phyloP scores from a whole-genome alignment of 2,113 vertebrate species.

The Varanus komodoensis region DNA sequence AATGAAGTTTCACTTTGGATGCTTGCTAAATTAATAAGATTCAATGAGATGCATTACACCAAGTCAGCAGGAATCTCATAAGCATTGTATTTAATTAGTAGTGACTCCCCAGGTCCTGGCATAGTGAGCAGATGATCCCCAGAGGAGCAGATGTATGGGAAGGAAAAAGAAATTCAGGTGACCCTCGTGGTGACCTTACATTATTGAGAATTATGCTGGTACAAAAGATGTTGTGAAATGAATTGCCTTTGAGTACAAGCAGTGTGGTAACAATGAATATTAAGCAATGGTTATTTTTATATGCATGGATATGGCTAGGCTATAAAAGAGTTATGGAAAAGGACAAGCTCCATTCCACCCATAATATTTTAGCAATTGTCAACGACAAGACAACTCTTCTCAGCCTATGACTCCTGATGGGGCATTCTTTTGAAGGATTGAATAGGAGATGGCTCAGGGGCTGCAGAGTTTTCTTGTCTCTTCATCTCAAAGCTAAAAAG shows the following conservation, averaged over 20 bases:
- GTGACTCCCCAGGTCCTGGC: neutral
- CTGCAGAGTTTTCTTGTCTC: neutral
- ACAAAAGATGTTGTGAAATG: constrained; percentile 9
- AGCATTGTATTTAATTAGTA: constrained; percentile 31
- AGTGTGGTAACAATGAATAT: neutral
- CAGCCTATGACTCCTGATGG: neutral
- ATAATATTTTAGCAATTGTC: neutral
- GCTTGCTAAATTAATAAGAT: constrained; percentile 40
- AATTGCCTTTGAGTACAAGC: neutral
- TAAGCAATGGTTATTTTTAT: neutral
- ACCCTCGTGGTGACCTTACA: constrained; percentile 15
- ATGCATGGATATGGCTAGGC: neutral
- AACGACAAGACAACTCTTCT: neutral
- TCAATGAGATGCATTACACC: constrained; percentile 5
- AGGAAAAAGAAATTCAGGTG: neutral
- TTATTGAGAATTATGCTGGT: neutral
- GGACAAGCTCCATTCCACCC: neutral
- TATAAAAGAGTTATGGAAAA: constrained; percentile 18
- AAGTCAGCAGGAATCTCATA: constrained; percentile 23
- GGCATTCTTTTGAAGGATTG: neutral
- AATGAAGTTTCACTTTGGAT: constrained; percentile 34
- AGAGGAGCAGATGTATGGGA: neutral
- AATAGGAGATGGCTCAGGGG: neutral
- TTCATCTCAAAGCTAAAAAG: neutral
- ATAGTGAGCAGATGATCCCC: neutral